Conservation (phyloP, 2,888 invertebrate genomes). For the Mythimna loreyi region DNA sequence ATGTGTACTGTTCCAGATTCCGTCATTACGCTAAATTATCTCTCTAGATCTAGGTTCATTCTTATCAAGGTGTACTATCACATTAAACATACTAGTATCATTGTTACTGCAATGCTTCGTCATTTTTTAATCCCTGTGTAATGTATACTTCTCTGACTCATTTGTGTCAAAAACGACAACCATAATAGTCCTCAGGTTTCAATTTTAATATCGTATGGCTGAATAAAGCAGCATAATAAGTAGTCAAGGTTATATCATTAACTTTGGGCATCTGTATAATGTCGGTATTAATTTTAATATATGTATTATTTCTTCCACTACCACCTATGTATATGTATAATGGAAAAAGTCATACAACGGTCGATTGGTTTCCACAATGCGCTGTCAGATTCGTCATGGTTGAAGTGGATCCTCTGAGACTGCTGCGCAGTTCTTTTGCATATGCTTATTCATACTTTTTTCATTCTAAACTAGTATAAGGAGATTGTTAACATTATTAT, state of each 20-base stretch:
- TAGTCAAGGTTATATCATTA: constrained; percentile 27
- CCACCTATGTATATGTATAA: constrained; percentile 6
- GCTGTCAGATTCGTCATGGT: constrained; percentile 44
- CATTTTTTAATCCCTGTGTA: constrained; percentile 3
- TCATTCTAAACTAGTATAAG: background rate
- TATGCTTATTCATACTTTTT: constrained; percentile 5
- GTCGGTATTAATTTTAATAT: constrained; percentile 17
- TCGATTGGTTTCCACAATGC: constrained; percentile 30
- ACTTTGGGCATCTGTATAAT: constrained; percentile 7
- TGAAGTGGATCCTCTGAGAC: constrained; percentile 10
- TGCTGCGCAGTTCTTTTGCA: constrained; percentile 23
- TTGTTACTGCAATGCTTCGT: constrained; percentile 2
- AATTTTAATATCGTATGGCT: constrained; percentile 21
- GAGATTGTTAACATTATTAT: background rate
- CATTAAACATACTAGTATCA: background rate
- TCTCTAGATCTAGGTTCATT: background rate
- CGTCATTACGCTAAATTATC: background rate
- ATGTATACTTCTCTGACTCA: constrained; percentile 27
- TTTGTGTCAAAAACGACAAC: constrained; percentile 23
- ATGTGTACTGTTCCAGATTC: constrained; percentile 17
- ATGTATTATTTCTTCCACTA: constrained; percentile 31
- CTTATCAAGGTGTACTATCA: constrained; percentile 3
- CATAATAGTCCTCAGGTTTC: constrained; percentile 2
- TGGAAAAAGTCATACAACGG: constrained; percentile 32
- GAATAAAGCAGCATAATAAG: constrained; percentile 18